phyloP scores from a whole-genome alignment of 2,797 vertebrate genomes.

The Cryptoprocta ferox region DNA sequence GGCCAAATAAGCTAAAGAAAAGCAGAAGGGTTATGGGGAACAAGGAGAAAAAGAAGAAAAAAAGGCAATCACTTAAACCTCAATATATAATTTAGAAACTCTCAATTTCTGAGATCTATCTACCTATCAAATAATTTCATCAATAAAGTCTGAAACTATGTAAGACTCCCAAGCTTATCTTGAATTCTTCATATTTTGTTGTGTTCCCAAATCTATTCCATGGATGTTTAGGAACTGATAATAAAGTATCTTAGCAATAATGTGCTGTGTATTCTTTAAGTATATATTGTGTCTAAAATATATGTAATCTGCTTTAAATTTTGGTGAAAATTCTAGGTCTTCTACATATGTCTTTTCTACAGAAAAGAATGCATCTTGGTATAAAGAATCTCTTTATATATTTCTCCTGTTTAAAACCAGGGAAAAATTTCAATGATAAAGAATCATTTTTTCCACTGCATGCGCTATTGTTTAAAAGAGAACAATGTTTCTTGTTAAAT shows the following conservation, averaged over 20 bases:
- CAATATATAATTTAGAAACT: background rate
- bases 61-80: background rate
- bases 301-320: background rate
- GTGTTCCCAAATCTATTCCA: background rate
- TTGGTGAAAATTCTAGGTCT: background rate
- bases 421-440: background rate
- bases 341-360: background rate
- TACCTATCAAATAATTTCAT: background rate
- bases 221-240: background rate
- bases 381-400: background rate
- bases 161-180: background rate
- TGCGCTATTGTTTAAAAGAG: background rate
- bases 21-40: background rate
- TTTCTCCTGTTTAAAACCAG: slow-evolving; percentile 2
- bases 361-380: background rate
- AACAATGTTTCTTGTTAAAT: background rate
- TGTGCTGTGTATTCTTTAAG: background rate
- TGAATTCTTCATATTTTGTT: slow-evolving; percentile 6
- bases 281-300: background rate
- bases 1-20: background rate
- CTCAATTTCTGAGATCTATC: background rate
- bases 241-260: background rate
- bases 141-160: background rate
- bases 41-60: too few species aligned
- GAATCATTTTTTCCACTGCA: background rate